These are phyloP conservation scores for Calliphora vicina DNA, from an alignment of 1,140 invertebrate species.

Conservation along the genomic window DNA sequence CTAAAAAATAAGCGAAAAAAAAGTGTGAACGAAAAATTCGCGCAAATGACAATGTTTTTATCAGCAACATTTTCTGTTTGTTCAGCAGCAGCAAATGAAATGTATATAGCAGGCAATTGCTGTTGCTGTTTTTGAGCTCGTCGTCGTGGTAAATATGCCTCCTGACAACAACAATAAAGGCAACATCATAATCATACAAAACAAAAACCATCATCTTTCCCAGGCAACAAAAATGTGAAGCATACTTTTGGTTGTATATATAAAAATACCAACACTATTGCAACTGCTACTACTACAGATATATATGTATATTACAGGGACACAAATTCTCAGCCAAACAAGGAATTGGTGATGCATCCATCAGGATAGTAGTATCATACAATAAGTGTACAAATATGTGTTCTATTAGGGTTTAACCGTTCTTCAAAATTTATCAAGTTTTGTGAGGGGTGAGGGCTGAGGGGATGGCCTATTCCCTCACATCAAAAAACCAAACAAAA, in stretches of 20 bases:
- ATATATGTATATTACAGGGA: neutral
- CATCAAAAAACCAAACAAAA: no score
- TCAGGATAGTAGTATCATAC: neutral
- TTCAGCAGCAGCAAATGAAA: slow-evolving; percentile 3
- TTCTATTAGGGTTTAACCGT: no score
- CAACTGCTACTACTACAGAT: neutral
- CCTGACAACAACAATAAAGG: neutral
- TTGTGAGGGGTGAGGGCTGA: no score
- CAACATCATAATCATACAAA: slow-evolving; percentile 27
- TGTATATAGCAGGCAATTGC: neutral
- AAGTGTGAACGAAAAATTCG: neutral
- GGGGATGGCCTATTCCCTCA: no score
- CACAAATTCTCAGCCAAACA: neutral
- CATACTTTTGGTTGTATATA: neutral
- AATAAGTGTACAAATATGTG: neutral
- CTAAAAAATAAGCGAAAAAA: neutral
- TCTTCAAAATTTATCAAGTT: no score
- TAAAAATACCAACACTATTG: neutral
- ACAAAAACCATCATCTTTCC: slow-evolving; percentile 12
- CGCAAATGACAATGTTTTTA: slow-evolving; percentile 24
- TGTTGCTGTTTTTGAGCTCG: neutral
- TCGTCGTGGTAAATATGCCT: slow-evolving; percentile 1
- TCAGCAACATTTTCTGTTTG: slow-evolving; percentile 19
- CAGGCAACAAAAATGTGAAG: neutral
- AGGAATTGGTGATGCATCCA: neutral